Evolutionary conservation across 2,113 vertebrate genomes (phyloP).

Genomic region (Paramormyrops kingsleyae): DNA sequence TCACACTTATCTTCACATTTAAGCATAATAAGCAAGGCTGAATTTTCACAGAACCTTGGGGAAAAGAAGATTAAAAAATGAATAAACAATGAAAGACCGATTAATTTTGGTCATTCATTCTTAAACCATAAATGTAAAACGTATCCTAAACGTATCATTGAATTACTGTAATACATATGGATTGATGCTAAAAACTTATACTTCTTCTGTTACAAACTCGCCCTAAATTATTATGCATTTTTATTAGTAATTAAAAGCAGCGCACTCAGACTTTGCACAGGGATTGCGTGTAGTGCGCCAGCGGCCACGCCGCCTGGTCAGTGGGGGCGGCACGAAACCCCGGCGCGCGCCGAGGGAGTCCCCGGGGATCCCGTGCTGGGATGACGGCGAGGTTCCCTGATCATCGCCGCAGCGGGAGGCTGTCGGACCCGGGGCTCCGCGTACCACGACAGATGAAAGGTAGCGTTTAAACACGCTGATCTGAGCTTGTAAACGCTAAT

Average conservation of each 20-base stretch:
- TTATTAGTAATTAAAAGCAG: not conserved
- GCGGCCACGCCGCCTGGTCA: not conserved
- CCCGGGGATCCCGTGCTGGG: not conserved
- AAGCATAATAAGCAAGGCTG: not conserved
- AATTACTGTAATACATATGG: not conserved
- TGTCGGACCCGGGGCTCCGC: not conserved
- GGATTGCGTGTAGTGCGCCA: not conserved
- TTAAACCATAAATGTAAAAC: not conserved
- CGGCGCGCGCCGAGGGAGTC: not conserved
- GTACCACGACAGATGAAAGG: not conserved
- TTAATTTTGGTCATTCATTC: not conserved
- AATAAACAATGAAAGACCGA: not conserved
- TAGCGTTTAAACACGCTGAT: slow-evolving; percentile 5
- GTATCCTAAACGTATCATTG: not conserved
- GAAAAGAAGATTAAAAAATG: not conserved
- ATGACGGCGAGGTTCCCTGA: not conserved
- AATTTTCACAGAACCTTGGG: not conserved
- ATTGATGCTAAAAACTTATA: not conserved
- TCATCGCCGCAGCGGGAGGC: not conserved
- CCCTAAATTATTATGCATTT: not conserved
- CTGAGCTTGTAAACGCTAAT: not conserved
- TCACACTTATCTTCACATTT: not conserved
- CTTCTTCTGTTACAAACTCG: not conserved
- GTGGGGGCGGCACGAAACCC: not conserved
- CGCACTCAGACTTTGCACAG: not conserved